Percentiles rank a stretch among this genome's conserved stretches.
phyloP scores from a whole-genome alignment of 2,797 vertebrate genomes.

The Molossus molossus region DNA sequence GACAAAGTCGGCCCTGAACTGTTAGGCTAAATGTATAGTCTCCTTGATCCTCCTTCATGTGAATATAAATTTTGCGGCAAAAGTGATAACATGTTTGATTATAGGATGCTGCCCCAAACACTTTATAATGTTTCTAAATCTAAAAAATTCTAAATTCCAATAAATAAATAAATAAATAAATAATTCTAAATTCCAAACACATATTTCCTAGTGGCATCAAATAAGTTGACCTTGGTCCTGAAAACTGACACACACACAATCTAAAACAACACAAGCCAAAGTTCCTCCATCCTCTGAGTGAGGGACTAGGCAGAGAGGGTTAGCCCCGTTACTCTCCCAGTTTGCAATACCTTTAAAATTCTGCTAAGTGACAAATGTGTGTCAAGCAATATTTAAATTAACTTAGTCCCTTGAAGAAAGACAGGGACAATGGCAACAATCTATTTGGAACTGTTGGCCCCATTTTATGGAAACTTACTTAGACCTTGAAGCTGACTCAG shows the following conservation, averaged over 20 bases:
- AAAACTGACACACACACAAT: background rate
- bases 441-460: background rate
- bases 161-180: background rate
- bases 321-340: background rate
- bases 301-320: background rate
- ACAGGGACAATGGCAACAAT: background rate
- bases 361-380: background rate
- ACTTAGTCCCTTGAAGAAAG: background rate
- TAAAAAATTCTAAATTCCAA: slow-evolving; percentile 47
- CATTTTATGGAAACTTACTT: slow-evolving; percentile 53
- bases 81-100: slow-evolving; percentile 2
- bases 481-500: background rate
- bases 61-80: slow-evolving; percentile 52
- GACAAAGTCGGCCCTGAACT: slow-evolving; percentile 7
- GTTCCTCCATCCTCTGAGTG: background rate
- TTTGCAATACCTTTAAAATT: slow-evolving; percentile 14
- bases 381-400: background rate
- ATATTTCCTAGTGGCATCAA: slow-evolving; percentile 11
- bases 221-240: background rate
- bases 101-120: background rate
- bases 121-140: slow-evolving; percentile 6
- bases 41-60: slow-evolving; percentile 33
- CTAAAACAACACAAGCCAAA: background rate
- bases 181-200: slow-evolving; percentile 12
- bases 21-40: slow-evolving; percentile 31